Evolutionary conservation across 35 echinoderm and acorn worm species (phyloP).

Genomic region (Apostichopus japonicus): DNA sequence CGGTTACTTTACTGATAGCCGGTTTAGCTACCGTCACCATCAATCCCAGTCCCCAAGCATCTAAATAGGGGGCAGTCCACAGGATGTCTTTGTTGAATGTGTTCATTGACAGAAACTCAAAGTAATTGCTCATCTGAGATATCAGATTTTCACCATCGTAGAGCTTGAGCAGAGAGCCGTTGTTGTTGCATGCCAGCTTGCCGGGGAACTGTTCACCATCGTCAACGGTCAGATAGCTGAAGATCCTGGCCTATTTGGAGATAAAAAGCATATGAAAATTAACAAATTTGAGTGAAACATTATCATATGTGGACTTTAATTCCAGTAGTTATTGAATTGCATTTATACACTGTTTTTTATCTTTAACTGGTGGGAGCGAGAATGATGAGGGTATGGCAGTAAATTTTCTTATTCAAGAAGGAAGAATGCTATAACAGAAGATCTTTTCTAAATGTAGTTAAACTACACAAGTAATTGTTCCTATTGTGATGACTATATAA

Average conservation of each 20-base stretch:
- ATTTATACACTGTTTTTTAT: background rate
- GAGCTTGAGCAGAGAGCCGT: slow-evolving; percentile 79
- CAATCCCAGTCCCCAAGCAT: slow-evolving; percentile 90
- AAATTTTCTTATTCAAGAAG: no score
- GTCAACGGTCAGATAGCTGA: slow-evolving; percentile 89
- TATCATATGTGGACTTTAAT: background rate
- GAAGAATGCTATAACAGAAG: no score
- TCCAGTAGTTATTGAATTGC: background rate
- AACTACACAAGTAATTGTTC: no score
- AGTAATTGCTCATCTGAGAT: slow-evolving; percentile 91
- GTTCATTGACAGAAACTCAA: slow-evolving; percentile 94
- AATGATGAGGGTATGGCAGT: no score
- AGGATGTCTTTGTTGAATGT: slow-evolving; percentile 63
- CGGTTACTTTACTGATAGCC: slow-evolving; percentile 72
- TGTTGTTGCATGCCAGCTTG: slow-evolving; percentile 84
- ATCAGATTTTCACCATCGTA: slow-evolving; percentile 88
- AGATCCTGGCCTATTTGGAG: slow-evolving; percentile 82
- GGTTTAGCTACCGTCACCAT: slow-evolving; percentile 96
- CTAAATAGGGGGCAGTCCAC: slow-evolving; percentile 97
- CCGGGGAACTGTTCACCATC: slow-evolving; percentile 95
- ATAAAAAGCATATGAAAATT: background rate
- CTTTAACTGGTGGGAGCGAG: no score
- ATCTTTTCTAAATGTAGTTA: no score
- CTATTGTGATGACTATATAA: no score
- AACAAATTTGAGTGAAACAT: background rate